phyloP scores from a whole-genome alignment of 1,140 invertebrate species.

The Ceratoteleas bidentatus region DNA sequence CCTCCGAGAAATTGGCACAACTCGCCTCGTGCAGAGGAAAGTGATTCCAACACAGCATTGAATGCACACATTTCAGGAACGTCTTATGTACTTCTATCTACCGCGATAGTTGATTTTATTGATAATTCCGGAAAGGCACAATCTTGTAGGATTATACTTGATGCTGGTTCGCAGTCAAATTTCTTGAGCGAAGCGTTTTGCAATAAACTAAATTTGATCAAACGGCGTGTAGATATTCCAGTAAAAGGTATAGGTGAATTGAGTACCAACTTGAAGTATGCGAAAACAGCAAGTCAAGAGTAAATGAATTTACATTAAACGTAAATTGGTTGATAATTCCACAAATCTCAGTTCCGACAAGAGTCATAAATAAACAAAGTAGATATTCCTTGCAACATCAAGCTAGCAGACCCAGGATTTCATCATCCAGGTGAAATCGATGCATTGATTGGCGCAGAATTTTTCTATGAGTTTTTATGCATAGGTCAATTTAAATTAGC shows the following conservation, averaged over 20 bases:
- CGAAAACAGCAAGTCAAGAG: neutral
- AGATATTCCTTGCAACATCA: neutral
- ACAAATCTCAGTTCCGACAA: neutral
- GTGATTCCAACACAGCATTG: neutral
- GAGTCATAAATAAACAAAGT: neutral
- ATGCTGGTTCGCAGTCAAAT: constrained; percentile 41
- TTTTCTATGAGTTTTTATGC: neutral
- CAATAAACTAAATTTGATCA: constrained; percentile 19
- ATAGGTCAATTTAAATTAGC: constrained; percentile 4
- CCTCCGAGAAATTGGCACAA: too few species aligned
- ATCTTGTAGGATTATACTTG: constrained; percentile 27
- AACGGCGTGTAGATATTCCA: constrained; percentile 7
- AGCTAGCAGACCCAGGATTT: neutral
- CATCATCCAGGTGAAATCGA: neutral
- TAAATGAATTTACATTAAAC: neutral
- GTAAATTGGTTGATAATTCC: neutral
- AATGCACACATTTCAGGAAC: neutral
- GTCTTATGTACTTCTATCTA: constrained; percentile 24
- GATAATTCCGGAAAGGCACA: neutral
- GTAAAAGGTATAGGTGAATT: constrained; percentile 20
- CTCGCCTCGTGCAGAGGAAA: neutral
- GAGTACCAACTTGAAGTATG: neutral
- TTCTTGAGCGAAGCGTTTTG: constrained; percentile 34
- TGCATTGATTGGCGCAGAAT: neutral
- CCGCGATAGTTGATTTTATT: constrained; percentile 21